Base-by-base conservation (phyloP, 2,888 invertebrate species). In the Athalia cordata region DNA sequence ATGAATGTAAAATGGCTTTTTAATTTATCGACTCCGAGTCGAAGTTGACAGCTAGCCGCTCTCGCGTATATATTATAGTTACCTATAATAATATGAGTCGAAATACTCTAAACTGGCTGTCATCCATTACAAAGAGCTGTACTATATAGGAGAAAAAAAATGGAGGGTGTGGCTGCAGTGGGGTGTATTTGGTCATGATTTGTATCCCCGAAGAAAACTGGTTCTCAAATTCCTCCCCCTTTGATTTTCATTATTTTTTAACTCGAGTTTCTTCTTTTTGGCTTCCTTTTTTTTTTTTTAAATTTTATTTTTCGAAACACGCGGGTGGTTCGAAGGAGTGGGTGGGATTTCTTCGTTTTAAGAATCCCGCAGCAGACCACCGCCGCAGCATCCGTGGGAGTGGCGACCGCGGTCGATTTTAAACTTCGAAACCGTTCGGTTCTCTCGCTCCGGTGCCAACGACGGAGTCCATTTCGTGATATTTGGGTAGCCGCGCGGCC, bases 121-220 rank as follows among this genome's bases (percentile, higher is more conserved):
- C 75, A 62, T 75, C 75, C 75, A 75, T 75, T 75, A 75, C 75
- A 75, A 75, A 75, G 75, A 61, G 62, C 62, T 43, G 11, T 13
- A 29, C 29, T 29, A 29, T 47, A 8, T 8, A 13, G n/a, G 47
- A 59, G 59, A 47, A 15, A 47, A 59, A 45, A 65, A 45, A 43
- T 15, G 59, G 62, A 62, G 62, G 75, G 75, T 75, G 75, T 75
- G 75, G 75, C 75, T 59, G 68, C 11, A 52, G 29, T 29, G 29
- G 57, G 59, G 15, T 64, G 50, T 75, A 62, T 61, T 75, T 75
- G 75, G 15, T n/a, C 62, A 50, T 85, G 87, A 88, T 88, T 87
- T 88, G 86, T 86, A 85, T 83, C 85, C 83, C 82, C 79, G 84
- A 81, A 82, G 81, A 79, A 80, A 85, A 85, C 85, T 84, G 85